Evolutionary conservation across 2,797 vertebrate genomes (phyloP).

Genomic region (Peromyscus melanophrys): DNA sequence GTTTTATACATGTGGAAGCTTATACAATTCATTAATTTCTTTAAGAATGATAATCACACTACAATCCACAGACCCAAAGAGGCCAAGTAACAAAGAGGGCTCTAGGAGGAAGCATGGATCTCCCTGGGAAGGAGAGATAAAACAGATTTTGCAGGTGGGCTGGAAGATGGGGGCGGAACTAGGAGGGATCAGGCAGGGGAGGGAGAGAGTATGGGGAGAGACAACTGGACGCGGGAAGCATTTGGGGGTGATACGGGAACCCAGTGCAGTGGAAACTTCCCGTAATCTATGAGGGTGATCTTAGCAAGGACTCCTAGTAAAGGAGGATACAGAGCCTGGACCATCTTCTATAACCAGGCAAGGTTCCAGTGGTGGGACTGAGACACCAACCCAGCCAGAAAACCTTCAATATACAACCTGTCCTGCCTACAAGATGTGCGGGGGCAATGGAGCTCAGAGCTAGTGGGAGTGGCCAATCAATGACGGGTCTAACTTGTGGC

Average conservation of each 20-base stretch:
- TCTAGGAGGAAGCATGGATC: not conserved
- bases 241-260: not conserved
- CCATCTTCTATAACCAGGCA: not conserved
- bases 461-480: not conserved
- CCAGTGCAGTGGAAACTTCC: not conserved
- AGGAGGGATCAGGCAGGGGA: not conserved
- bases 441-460: not conserved
- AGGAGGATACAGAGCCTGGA: not conserved
- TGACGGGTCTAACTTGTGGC: not conserved
- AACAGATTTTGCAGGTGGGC: not conserved
- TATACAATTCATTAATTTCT: conserved; percentile 11
- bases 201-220: not conserved
- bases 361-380: not conserved
- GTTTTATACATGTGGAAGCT: not conserved
- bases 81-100: not conserved
- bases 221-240: not conserved
- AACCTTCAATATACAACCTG: not conserved
- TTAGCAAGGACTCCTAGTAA: not conserved
- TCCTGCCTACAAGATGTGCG: not conserved
- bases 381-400: not conserved
- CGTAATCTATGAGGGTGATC: too few relatives aligned
- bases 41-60: not conserved
- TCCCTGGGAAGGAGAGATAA: not conserved
- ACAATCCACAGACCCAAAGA: not conserved
- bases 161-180: too few relatives aligned